Evolutionary conservation across 2,113 vertebrate genomes (phyloP).

Genomic region (Tichodroma muraria): DNA sequence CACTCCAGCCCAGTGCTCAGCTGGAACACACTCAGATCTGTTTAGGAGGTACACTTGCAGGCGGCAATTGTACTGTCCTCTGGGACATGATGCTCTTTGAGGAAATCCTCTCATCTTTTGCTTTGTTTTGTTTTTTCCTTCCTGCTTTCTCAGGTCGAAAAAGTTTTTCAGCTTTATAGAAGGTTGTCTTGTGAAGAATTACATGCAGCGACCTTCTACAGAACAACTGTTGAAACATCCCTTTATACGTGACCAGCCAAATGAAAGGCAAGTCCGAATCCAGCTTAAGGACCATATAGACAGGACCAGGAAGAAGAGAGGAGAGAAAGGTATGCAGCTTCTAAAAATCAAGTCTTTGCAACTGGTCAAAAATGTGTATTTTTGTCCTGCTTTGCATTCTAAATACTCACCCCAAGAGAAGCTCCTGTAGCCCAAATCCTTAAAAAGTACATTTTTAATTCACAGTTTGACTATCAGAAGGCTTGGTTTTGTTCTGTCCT

Average conservation of each 20-base stretch:
- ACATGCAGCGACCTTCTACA: conserved; percentile 92
- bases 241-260: conserved; percentile 97
- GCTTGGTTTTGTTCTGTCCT: not conserved
- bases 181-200: conserved; percentile 98
- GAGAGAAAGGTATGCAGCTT: conserved; percentile 87
- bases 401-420: not conserved
- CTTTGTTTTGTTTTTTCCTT: not conserved
- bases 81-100: not conserved
- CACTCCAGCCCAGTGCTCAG: not conserved
- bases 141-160: conserved; percentile 82
- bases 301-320: conserved; percentile 97
- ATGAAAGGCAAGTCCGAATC: conserved; percentile 97
- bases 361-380: not conserved
- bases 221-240: conserved; percentile 96
- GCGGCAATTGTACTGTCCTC: not conserved
- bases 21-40: not conserved
- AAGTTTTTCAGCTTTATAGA: conserved; percentile 99
- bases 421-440: not conserved
- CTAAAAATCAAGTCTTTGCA: not conserved
- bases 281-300: conserved; percentile 99
- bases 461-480: not conserved
- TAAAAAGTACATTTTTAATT: not conserved
- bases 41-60: not conserved
- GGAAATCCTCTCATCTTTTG: not conserved
- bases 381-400: not conserved